These are phyloP conservation scores for Drymodes brunneopygia DNA, from an alignment of 2,113 vertebrate species.

Conservation along the genomic window DNA sequence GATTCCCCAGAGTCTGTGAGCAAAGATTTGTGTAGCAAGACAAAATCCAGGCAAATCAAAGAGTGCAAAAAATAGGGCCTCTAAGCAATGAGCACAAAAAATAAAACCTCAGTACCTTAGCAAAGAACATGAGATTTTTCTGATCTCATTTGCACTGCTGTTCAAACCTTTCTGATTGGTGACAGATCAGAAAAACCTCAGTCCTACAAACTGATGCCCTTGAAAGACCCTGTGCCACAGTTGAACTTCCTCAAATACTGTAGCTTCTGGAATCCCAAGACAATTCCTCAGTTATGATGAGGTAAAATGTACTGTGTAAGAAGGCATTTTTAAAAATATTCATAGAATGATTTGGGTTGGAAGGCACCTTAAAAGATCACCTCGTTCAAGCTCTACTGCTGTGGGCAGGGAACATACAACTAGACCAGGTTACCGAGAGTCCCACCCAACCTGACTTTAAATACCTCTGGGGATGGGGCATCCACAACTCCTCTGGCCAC, in stretches of 20 bases:
- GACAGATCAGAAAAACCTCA: not conserved
- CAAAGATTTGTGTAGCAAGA: not conserved
- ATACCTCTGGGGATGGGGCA: not conserved
- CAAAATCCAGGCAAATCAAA: not conserved
- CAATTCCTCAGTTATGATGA: not conserved
- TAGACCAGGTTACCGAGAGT: not conserved
- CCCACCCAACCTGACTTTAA: not conserved
- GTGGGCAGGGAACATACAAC: not conserved
- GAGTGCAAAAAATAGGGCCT: not conserved
- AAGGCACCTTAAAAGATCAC: not conserved
- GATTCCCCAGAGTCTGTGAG: not conserved
- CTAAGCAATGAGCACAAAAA: not conserved
- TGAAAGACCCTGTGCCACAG: not conserved
- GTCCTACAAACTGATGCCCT: not conserved
- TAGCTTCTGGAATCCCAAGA: not conserved
- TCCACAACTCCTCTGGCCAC: not conserved
- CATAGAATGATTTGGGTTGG: not conserved
- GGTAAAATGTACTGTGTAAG: not conserved
- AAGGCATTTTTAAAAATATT: not conserved
- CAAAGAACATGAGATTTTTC: not conserved
- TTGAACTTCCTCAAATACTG: not conserved
- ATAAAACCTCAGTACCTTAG: not conserved
- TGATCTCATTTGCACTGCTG: not conserved
- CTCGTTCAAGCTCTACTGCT: fast-evolving
- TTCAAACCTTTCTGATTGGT: not conserved